These are phyloP conservation scores for Drosophila subobscura DNA, from an alignment of 1,140 invertebrate species.

Conservation along the genomic window DNA sequence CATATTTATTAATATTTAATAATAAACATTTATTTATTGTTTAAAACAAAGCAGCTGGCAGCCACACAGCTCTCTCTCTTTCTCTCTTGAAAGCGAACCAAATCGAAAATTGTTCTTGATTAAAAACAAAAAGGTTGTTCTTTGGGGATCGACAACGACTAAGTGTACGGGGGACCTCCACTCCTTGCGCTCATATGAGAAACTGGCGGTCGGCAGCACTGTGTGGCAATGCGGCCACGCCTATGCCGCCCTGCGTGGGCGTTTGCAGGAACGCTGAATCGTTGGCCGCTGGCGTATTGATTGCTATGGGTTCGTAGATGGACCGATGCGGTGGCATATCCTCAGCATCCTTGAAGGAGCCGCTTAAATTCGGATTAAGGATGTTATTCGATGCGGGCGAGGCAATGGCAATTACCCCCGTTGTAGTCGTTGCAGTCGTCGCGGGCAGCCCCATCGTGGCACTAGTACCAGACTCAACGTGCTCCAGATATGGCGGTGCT, in stretches of 20 bases:
- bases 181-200: slow-evolving; percentile 62
- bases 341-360: slow-evolving; percentile 81
- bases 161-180: no score
- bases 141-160: slow-evolving; percentile 10
- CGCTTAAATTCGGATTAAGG: slow-evolving; percentile 83
- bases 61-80: slow-evolving; percentile 40
- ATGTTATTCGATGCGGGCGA: slow-evolving; percentile 80
- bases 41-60: slow-evolving; percentile 78
- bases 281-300: slow-evolving; percentile 40
- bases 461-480: slow-evolving; percentile 52
- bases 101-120: slow-evolving; percentile 25
- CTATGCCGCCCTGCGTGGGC: slow-evolving; percentile 72
- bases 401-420: slow-evolving; percentile 38
- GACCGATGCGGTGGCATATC: slow-evolving; percentile 73
- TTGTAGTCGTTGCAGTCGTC: slow-evolving; percentile 12
- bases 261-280: slow-evolving; percentile 76
- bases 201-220: slow-evolving; percentile 54
- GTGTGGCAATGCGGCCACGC: slow-evolving; percentile 74
- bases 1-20: slow-evolving; percentile 70
- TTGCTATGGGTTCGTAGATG: slow-evolving; percentile 75
- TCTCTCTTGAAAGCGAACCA: slow-evolving; percentile 12
- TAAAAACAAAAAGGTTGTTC: neutral
- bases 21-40: slow-evolving; percentile 76
- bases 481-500: slow-evolving; percentile 68
- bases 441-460: slow-evolving; percentile 17